Evolutionary conservation across 2,797 vertebrate species (phyloP).

Genomic region (Gymnodraco acuticeps): DNA sequence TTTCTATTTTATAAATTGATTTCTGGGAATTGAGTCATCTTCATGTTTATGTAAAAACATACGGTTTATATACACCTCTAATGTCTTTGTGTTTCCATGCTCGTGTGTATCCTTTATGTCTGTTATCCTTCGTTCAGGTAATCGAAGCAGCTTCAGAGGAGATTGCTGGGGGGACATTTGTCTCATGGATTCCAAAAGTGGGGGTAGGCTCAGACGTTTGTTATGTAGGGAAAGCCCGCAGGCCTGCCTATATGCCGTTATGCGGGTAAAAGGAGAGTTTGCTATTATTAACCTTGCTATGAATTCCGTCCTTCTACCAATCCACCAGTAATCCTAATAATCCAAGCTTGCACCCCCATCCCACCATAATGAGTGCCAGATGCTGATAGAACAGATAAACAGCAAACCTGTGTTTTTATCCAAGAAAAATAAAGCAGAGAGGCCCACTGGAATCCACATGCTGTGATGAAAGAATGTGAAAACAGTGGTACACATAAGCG

Average conservation of each 20-base stretch:
- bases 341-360: slow-evolving; percentile 76
- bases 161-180: slow-evolving; percentile 56
- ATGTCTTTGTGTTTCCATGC: slow-evolving; percentile 7
- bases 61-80: not conserved
- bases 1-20: slow-evolving; percentile 23
- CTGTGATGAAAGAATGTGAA: slow-evolving; percentile 80
- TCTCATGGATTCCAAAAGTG: slow-evolving; percentile 59
- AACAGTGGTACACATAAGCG: slow-evolving; percentile 62
- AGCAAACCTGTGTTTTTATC: slow-evolving; percentile 79
- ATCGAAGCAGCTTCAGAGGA: slow-evolving; percentile 47
- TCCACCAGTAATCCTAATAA: slow-evolving; percentile 83
- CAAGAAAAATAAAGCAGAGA: slow-evolving; percentile 80
- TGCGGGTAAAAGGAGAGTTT: slow-evolving; percentile 67
- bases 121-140: slow-evolving; percentile 16
- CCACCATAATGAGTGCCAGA: slow-evolving; percentile 82
- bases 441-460: slow-evolving; percentile 73
- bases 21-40: slow-evolving; percentile 25
- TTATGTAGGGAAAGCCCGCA: slow-evolving; percentile 62
- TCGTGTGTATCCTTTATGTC: slow-evolving; percentile 18
- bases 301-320: slow-evolving; percentile 73
- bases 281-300: slow-evolving; percentile 79
- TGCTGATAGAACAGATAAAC: slow-evolving; percentile 82
- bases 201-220: slow-evolving; percentile 55
- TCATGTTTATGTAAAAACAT: not conserved
- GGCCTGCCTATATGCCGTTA: slow-evolving; percentile 61